Percentiles rank a stretch among this genome's conserved stretches.
Conservation (phyloP, 2,888 invertebrate species). For the Mythimna albipuncta region DNA sequence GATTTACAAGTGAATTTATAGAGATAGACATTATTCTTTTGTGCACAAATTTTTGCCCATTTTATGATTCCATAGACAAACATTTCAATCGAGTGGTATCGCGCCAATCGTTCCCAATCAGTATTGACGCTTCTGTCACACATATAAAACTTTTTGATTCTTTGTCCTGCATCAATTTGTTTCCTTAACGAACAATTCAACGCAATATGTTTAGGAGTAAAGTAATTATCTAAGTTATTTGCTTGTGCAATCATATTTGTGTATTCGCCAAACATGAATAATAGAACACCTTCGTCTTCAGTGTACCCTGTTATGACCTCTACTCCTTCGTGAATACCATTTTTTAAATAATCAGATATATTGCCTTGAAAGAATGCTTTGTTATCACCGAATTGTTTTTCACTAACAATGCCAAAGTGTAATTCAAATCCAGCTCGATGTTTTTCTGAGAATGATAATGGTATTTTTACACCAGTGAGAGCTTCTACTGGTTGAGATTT, state of each 20-base stretch:
- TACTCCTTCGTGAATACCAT: conserved; percentile 83
- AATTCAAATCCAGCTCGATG: conserved; percentile 41
- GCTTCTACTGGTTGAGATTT: conserved; percentile 62
- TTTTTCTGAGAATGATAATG: conserved; percentile 63
- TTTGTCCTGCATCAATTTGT: conserved; percentile 67
- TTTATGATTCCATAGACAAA: conserved; percentile 62
- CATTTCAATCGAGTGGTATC: conserved; percentile 61
- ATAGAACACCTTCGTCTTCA: conserved; percentile 91
- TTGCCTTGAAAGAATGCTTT: conserved; percentile 69
- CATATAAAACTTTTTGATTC: conserved; percentile 66
- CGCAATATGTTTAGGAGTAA: conserved; percentile 61
- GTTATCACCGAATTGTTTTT: conserved; percentile 69
- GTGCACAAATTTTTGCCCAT: conserved; percentile 62
- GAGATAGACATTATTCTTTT: conserved; percentile 66
- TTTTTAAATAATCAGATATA: conserved; percentile 74
- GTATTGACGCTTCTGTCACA: conserved; percentile 51
- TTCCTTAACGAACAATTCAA: conserved; percentile 52
- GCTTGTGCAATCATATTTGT: conserved; percentile 55
- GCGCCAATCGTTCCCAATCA: conserved; percentile 60
- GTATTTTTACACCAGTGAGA: conserved; percentile 52
- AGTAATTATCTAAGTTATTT: conserved; percentile 61
- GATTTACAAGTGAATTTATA: conserved; percentile 74
- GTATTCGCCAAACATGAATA: conserved; percentile 38
- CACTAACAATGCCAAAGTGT: conserved; percentile 66
- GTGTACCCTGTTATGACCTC: conserved; percentile 93